Conservation (phyloP, 2,797 vertebrate species). For the Echiichthys vipera region DNA sequence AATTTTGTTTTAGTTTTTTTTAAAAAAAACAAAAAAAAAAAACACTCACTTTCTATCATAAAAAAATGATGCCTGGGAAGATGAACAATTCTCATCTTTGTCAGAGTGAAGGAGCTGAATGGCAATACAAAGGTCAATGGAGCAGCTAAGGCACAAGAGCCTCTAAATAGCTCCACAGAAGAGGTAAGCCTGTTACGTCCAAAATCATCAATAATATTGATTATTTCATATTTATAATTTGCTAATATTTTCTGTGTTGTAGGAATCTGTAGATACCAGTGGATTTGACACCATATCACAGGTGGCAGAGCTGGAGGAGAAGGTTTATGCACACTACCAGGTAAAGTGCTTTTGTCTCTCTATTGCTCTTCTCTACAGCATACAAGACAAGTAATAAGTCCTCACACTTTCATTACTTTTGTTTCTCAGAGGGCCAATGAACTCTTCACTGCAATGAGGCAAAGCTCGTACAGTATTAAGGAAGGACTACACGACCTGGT, state of each 20-base stretch:
- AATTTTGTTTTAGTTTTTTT: rapidly evolving
- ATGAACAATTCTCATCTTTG: slow-evolving; percentile 30
- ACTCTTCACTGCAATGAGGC: slow-evolving; percentile 83
- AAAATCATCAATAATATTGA: background rate
- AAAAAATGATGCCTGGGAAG: background rate
- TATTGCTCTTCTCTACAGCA: background rate
- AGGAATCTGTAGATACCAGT: slow-evolving; percentile 78
- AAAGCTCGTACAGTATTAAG: slow-evolving; percentile 87
- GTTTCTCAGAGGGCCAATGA: slow-evolving; percentile 80
- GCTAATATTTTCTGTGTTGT: slow-evolving; percentile 2
- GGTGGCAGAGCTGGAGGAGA: slow-evolving; percentile 88
- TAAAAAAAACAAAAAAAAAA: background rate
- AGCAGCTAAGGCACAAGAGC: slow-evolving; percentile 78
- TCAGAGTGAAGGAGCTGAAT: slow-evolving; percentile 94
- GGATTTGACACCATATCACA: slow-evolving; percentile 88
- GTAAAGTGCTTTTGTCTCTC: slow-evolving; percentile 66
- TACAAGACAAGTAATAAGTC: background rate
- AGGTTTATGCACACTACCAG: slow-evolving; percentile 85
- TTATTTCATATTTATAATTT: background rate
- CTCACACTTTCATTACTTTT: background rate
- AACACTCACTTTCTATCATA: background rate
- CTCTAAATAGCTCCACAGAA: slow-evolving; percentile 69
- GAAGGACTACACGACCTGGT: slow-evolving; percentile 65
- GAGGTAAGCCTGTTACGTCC: slow-evolving; percentile 65
- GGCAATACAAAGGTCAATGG: slow-evolving; percentile 73